phyloP scores from a whole-genome alignment of 2,113 vertebrate genomes.

The Silurus meridionalis region DNA sequence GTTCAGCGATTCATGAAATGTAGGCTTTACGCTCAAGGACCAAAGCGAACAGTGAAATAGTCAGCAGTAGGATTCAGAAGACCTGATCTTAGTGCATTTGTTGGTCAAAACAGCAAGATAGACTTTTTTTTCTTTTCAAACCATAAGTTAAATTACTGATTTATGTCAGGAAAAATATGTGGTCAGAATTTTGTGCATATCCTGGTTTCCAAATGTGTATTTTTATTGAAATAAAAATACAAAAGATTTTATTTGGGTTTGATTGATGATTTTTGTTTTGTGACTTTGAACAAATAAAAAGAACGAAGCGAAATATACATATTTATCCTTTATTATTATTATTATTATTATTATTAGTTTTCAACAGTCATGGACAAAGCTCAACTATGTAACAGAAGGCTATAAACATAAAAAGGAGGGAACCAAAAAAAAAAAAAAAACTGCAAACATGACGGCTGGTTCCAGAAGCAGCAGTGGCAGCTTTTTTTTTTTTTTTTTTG shows the following conservation, averaged over 20 bases:
- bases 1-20: slow-evolving; percentile 8
- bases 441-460: slow-evolving; percentile 65
- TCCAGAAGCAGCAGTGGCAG: slow-evolving; percentile 54
- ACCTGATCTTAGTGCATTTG: slow-evolving; percentile 1
- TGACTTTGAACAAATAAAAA: neutral
- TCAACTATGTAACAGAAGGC: slow-evolving; percentile 72
- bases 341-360: slow-evolving; percentile 71
- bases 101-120: slow-evolving; percentile 37
- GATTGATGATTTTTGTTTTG: neutral
- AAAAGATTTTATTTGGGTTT: neutral
- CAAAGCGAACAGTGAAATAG: slow-evolving; percentile 42
- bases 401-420: slow-evolving; percentile 39
- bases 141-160: slow-evolving; percentile 16
- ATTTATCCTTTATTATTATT: slow-evolving; percentile 78
- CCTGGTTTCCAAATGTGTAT: slow-evolving; percentile 48
- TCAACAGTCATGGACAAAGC: slow-evolving; percentile 70
- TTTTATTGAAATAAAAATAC: slow-evolving; percentile 44
- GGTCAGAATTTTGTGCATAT: slow-evolving; percentile 27
- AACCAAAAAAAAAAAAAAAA: neutral
- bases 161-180: slow-evolving; percentile 1
- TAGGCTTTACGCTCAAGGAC: slow-evolving; percentile 51
- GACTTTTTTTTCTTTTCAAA: slow-evolving; percentile 6
- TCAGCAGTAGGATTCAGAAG: slow-evolving; percentile 6
- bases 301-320: slow-evolving; percentile 24
- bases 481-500: neutral